Conservation (phyloP, 1,140 invertebrate genomes). For the Heliothis virescens region DNA sequence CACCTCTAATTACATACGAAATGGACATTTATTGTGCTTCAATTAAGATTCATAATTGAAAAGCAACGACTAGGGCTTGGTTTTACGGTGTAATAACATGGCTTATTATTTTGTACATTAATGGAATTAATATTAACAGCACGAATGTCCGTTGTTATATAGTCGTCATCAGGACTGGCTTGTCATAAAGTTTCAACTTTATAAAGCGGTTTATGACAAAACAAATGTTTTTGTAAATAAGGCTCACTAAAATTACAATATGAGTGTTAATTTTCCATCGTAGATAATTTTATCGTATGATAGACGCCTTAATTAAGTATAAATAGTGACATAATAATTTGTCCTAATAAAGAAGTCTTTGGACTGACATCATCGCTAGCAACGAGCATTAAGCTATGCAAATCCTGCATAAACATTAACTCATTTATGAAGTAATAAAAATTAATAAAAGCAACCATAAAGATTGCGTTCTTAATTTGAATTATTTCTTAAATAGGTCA, state of each 20-base stretch:
- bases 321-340: neutral
- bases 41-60: slow-evolving; percentile 8
- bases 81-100: slow-evolving; percentile 27
- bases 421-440: neutral
- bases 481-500: slow-evolving; percentile 33
- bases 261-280: neutral
- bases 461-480: slow-evolving; percentile 19
- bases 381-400: neutral
- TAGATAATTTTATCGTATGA: neutral
- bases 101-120: slow-evolving; percentile 30
- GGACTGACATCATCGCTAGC: neutral
- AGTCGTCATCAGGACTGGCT: neutral
- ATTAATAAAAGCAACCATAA: neutral
- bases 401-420: neutral
- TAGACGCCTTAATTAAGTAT: neutral
- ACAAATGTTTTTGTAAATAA: too few relatives aligned
- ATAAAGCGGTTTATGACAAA: neutral
- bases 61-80: slow-evolving; percentile 4
- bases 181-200: neutral
- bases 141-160: neutral
- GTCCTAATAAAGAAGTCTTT: neutral
- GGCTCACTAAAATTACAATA: too few relatives aligned
- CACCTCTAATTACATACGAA: neutral
- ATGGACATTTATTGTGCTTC: neutral
- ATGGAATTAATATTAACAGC: slow-evolving; percentile 13